Evolutionary conservation across 2,113 vertebrate species (phyloP), one percentile per base, ranked within the genome.

Genomic region (Oenanthe melanoleuca): DNA sequence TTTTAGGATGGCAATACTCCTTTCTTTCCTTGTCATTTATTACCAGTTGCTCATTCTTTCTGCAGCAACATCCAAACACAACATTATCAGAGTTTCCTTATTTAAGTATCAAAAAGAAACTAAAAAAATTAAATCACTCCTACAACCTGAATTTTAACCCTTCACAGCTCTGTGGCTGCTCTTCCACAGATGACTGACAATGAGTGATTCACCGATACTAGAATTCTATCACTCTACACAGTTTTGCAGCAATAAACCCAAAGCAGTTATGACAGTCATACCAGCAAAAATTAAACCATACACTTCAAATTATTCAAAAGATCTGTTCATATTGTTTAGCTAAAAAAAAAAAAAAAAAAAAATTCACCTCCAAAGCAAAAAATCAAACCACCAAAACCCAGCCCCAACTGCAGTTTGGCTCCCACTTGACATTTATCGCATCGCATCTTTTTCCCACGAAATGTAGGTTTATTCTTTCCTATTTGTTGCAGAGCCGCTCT

Each of bases 141-240:
- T 57, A 53, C 19, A 70, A 25, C 26, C 25, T 47, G 22, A 60
- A 65, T 84, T 86, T 80, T 73, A 87, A 56, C 18, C 28, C 42
- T 70, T 91, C 33, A 63, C 26, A 64, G 22, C 19, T 66, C 64
- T 50, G 9, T 9, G n/a, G 20, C 59, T 75, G 3, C 20, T 44
- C 8, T 72, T 69, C 28, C n/a, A 49, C 37, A 59, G 40, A 14
- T 20, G 26, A 29, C 2, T n/a, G 31, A 34, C 20, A 15, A 29
- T 0, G 1, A n/a, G 2, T 28, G 2, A 33, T 17, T 61, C 21
- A 73, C 11, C 9, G 45, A 5, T 11, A 21, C 33, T 38, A 14
- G n/a, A 64, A 14, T 28, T 49, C 60, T 24, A 61, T 23, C 42
- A 61, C 34, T 20, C 38, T 50, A 63, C 12, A 59, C 9, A 74